Evolutionary conservation across 2,113 vertebrate species (phyloP).

Genomic region (Pluvianellus socialis): DNA sequence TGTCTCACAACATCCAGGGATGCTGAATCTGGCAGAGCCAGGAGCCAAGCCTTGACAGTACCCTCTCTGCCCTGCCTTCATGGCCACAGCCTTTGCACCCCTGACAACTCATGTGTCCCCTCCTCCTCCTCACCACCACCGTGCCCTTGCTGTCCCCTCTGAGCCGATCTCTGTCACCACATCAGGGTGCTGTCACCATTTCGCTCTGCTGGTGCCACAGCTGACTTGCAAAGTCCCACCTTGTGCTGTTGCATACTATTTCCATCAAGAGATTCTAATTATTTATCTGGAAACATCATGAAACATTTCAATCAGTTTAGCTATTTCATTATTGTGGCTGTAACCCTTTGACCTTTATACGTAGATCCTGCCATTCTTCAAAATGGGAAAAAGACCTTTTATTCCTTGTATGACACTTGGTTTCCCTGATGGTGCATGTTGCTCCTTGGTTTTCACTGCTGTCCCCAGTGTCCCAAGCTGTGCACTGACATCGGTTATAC

Average conservation of each 20-base stretch:
- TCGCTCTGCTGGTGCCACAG: background rate
- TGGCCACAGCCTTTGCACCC: background rate
- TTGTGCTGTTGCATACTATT: background rate
- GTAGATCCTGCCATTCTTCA: background rate
- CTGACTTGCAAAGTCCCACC: background rate
- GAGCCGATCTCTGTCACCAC: background rate
- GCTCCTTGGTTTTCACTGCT: background rate
- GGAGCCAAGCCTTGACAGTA: background rate
- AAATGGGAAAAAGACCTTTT: background rate
- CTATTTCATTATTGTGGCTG: background rate
- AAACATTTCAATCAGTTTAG: background rate
- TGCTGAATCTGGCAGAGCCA: background rate
- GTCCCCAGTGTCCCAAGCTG: background rate
- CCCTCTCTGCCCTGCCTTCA: background rate
- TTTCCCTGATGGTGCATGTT: background rate
- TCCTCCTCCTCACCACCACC: accelerated
- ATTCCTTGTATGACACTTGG: background rate
- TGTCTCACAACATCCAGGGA: background rate
- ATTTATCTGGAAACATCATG: background rate
- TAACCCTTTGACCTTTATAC: background rate
- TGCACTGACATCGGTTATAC: background rate
- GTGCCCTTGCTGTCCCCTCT: background rate
- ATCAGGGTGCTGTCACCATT: background rate
- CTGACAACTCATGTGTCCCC: accelerated
- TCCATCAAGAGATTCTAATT: background rate